These are phyloP conservation scores for Tragopan temminckii DNA, from an alignment of 2,797 vertebrate species.

Conservation along the genomic window DNA sequence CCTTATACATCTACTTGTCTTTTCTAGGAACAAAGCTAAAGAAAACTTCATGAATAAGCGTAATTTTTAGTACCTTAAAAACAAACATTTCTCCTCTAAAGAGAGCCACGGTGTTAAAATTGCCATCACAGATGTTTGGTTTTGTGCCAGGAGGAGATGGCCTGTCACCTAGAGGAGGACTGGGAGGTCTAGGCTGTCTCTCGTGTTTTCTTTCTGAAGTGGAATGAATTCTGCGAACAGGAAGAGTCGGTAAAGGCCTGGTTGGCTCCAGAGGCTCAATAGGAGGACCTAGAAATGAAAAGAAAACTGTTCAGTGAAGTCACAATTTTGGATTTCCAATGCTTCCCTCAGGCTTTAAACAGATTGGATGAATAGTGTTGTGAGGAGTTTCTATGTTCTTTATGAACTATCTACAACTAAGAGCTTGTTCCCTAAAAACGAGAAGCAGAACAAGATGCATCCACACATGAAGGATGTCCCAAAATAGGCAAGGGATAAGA, in stretches of 20 bases:
- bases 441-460: background rate
- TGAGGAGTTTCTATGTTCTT: background rate
- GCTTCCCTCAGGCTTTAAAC: background rate
- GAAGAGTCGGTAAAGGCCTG: slow-evolving; percentile 92
- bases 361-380: background rate
- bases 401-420: background rate
- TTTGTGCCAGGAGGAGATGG: slow-evolving; percentile 90
- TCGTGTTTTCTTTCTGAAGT: slow-evolving; percentile 92
- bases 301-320: background rate
- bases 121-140: slow-evolving; percentile 97
- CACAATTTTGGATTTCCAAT: background rate
- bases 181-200: slow-evolving; percentile 87
- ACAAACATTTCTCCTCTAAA: slow-evolving; percentile 99
- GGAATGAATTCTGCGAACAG: slow-evolving; percentile 90
- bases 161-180: slow-evolving; percentile 89
- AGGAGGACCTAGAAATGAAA: slow-evolving; percentile 88
- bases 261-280: slow-evolving; percentile 95
- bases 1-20: background rate
- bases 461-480: background rate
- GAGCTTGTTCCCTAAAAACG: slow-evolving; percentile 2
- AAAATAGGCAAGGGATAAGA: background rate
- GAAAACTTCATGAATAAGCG: background rate
- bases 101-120: slow-evolving; percentile 97
- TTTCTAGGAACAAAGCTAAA: background rate
- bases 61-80: slow-evolving; percentile 90